Evolutionary conservation across 37 sponge, comb jelly and placozoan genomes (phyloP).

Genomic region (Haliclona indistincta): DNA sequence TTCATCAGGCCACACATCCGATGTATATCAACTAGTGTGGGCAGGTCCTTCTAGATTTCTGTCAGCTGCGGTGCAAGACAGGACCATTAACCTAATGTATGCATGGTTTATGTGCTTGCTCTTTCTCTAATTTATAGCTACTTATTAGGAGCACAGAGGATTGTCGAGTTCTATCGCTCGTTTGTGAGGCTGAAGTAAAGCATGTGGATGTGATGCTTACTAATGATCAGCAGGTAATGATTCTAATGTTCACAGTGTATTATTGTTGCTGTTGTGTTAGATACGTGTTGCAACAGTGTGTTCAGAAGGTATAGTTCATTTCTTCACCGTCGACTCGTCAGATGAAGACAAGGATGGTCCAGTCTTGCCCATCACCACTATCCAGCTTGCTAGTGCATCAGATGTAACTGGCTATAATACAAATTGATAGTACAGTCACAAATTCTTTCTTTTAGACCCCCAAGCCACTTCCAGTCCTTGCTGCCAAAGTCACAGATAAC

Average conservation of each 20-base stretch:
- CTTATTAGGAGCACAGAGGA: too few relatives aligned
- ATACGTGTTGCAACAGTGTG: constrained; percentile 8
- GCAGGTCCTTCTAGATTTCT: constrained; percentile 3
- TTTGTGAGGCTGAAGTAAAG: constrained; percentile 25
- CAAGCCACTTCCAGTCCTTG: constrained; percentile 33
- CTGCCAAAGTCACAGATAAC: neutral
- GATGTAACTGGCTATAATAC: neutral
- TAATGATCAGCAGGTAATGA: neutral
- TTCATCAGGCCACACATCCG: constrained; percentile 34
- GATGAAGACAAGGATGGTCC: constrained; percentile 15
- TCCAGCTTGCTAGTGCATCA: constrained; percentile 13
- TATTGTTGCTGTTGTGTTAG: neutral
- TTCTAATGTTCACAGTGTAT: neutral
- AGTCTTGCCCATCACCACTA: constrained; percentile 7
- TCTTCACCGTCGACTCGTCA: constrained; percentile 28
- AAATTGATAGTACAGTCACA: neutral
- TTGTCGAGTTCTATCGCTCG: constrained; percentile 11
- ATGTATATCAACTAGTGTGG: neutral
- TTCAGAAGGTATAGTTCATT: constrained; percentile 2
- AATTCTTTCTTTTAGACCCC: neutral
- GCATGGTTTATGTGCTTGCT: too few relatives aligned
- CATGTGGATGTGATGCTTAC: neutral
- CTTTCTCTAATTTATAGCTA: too few relatives aligned
- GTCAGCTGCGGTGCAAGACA: constrained; percentile 14
- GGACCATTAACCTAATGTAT: constrained; percentile 4